A percentile compares a stretch with the other conserved stretches of the same genome.
These are phyloP conservation scores for Rhizomys pruinosus DNA, from an alignment of 2,113 vertebrate species.

Conservation along the genomic window DNA sequence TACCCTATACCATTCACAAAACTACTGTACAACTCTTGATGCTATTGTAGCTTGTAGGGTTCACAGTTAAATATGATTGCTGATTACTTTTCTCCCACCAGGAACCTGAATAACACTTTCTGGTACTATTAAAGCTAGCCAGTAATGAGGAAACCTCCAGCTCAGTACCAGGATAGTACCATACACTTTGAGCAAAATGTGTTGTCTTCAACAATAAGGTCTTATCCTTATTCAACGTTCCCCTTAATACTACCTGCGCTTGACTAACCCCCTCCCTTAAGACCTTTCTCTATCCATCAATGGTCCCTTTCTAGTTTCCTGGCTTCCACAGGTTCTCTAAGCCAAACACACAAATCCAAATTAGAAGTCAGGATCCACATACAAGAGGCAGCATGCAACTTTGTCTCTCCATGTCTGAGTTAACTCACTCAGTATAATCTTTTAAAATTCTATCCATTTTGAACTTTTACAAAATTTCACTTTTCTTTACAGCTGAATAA, in stretches of 20 bases:
- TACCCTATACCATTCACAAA: neutral
- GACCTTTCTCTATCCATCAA: neutral
- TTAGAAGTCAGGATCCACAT: neutral
- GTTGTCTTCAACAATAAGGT: neutral
- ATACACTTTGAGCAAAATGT: neutral
- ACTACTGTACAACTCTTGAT: neutral
- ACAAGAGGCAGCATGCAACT: neutral
- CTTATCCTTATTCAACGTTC: neutral
- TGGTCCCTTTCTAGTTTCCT: neutral
- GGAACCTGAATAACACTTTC: neutral
- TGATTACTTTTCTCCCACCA: neutral
- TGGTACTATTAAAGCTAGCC: too few species aligned
- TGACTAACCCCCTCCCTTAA: too few species aligned
- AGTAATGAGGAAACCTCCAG: neutral
- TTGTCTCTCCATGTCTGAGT: neutral
- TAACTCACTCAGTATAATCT: neutral
- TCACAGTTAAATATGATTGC: neutral
- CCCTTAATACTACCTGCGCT: neutral
- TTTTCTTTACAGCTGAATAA: neutral
- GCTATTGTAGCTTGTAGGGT: neutral
- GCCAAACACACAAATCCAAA: neutral
- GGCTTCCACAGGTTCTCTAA: neutral
- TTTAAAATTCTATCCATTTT: neutral
- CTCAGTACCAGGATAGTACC: neutral
- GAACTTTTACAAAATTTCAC: neutral